These are phyloP conservation scores for Aphelocoma californica DNA, from an alignment of 2,797 vertebrate genomes.

Conservation along the genomic window DNA sequence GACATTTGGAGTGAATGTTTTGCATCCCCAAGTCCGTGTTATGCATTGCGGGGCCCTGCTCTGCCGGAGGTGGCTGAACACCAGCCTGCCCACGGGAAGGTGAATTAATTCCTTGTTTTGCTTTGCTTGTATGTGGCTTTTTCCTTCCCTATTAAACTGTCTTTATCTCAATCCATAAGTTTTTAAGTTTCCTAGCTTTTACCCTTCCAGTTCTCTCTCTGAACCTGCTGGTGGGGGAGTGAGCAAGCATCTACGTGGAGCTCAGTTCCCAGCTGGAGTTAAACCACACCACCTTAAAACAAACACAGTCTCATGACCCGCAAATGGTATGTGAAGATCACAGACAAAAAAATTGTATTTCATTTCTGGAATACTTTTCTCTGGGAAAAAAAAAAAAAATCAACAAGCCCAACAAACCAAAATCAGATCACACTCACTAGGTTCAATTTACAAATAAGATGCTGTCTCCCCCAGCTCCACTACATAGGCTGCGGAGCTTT, in stretches of 20 bases:
- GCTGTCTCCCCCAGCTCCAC: background rate
- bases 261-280: background rate
- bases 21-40: background rate
- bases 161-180: background rate
- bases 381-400: background rate
- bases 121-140: background rate
- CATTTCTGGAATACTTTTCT: background rate
- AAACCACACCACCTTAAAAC: background rate
- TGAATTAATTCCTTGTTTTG: background rate
- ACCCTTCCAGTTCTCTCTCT: background rate
- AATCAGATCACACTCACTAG: background rate
- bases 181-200: background rate
- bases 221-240: background rate
- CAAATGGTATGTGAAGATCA: background rate
- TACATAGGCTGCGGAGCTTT: background rate
- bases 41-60: rapidly evolving
- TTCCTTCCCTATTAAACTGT: background rate
- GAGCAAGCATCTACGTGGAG: background rate
- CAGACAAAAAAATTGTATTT: background rate
- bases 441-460: background rate
- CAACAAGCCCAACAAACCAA: background rate
- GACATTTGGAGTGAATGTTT: background rate
- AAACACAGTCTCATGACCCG: background rate
- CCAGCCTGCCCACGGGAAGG: background rate
- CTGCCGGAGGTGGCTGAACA: background rate